phyloP scores from a whole-genome alignment of 2,113 vertebrate genomes.

The Amphiprion percula region DNA sequence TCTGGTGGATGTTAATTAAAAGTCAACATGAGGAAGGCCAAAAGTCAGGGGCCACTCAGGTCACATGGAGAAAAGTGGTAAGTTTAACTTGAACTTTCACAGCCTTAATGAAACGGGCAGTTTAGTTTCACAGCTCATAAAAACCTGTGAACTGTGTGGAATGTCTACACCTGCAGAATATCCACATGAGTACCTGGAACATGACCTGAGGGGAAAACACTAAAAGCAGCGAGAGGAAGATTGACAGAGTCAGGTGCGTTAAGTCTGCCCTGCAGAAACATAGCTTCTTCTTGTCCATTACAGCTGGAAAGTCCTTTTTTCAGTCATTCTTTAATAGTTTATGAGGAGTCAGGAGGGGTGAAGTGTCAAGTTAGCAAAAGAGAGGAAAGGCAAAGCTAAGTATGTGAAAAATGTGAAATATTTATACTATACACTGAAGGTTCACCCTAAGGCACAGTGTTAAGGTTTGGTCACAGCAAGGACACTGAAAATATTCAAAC shows the following conservation, averaged over 20 bases:
- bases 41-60: slow-evolving; percentile 25
- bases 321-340: slow-evolving; percentile 47
- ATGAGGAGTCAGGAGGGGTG: slow-evolving; percentile 39
- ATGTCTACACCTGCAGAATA: slow-evolving; percentile 76
- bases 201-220: slow-evolving; percentile 68
- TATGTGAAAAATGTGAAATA: slow-evolving; percentile 35
- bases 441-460: slow-evolving; percentile 13
- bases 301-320: slow-evolving; percentile 42
- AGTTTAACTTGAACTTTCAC: slow-evolving; percentile 44
- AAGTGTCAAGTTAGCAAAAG: slow-evolving; percentile 52
- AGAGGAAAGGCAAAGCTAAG: slow-evolving; percentile 26
- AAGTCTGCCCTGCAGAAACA: slow-evolving; percentile 49
- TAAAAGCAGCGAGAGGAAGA: slow-evolving; percentile 63
- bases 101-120: slow-evolving; percentile 41
- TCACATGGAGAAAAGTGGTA: slow-evolving; percentile 25
- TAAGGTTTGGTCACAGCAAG: background rate
- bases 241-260: slow-evolving; percentile 66
- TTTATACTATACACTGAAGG: slow-evolving; percentile 22
- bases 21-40: slow-evolving; percentile 43
- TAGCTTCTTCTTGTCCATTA: slow-evolving; percentile 44
- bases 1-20: slow-evolving; percentile 58
- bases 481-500: background rate
- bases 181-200: slow-evolving; percentile 64
- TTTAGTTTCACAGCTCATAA: slow-evolving; percentile 70
- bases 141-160: slow-evolving; percentile 62